Percentiles rank a stretch among this genome's conserved stretches.
Evolutionary conservation across 2,888 invertebrate species (phyloP).

Genomic region (Agonopterix arenella): DNA sequence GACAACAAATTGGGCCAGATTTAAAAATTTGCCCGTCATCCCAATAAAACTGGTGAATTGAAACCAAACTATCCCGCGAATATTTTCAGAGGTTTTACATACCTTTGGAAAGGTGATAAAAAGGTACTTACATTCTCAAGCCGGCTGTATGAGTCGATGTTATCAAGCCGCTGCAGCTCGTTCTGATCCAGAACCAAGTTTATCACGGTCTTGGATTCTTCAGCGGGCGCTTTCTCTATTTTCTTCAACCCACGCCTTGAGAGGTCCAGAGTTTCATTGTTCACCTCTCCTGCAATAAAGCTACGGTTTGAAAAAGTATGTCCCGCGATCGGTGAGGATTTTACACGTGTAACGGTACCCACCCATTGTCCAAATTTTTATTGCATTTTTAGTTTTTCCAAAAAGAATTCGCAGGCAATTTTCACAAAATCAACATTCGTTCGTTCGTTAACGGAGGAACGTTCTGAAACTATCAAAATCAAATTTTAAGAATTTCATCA

Average conservation of each 20-base stretch:
- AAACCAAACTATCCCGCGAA: no score
- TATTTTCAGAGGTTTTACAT: no score
- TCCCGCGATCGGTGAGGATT: no score
- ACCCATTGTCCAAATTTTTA: conserved; percentile 41
- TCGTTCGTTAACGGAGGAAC: conserved; percentile 10
- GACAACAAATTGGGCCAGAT: no score
- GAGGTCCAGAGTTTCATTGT: conserved; percentile 81
- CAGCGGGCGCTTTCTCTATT: conserved; percentile 83
- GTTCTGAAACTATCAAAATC: neutral
- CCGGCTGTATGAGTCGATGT: conserved; percentile 87
- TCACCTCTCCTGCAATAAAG: conserved; percentile 19
- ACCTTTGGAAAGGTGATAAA: neutral
- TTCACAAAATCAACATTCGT: conserved; percentile 47
- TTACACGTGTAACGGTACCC: neutral
- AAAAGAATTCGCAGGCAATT: conserved; percentile 26
- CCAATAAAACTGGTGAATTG: no score
- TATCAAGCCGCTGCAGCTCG: conserved; percentile 90
- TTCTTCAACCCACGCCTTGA: conserved; percentile 89
- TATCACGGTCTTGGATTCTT: conserved; percentile 81
- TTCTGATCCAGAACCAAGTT: conserved; percentile 90
- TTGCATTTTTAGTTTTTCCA: conserved; percentile 39
- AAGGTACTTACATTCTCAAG: conserved; percentile 81
- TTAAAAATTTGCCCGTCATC: no score
- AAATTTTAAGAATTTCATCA: no score
- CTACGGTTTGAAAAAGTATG: conserved; percentile 12